Percentiles rank a stretch among this genome's conserved stretches.
These are phyloP conservation scores for Gari tellinella DNA, from an alignment of 2,888 invertebrate genomes.

Conservation along the genomic window DNA sequence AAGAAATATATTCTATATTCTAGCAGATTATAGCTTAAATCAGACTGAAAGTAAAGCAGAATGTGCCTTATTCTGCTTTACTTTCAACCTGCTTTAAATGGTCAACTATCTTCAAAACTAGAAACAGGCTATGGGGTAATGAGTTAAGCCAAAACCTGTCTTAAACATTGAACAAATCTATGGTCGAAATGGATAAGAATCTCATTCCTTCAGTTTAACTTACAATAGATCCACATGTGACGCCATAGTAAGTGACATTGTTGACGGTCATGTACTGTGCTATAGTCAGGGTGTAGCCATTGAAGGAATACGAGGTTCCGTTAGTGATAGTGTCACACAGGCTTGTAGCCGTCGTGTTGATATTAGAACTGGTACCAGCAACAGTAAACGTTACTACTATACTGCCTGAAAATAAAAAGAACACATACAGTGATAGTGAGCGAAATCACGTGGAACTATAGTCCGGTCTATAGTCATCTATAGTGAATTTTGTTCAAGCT, in stretches of 20 bases:
- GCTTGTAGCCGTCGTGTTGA: constrained; percentile 58
- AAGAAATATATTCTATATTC: no score
- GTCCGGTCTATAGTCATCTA: no score
- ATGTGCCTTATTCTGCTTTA: no score
- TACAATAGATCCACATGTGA: constrained; percentile 54
- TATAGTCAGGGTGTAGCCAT: constrained; percentile 48
- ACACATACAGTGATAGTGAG: constrained; percentile 7
- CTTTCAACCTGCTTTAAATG: no score
- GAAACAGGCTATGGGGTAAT: no score
- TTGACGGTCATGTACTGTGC: constrained; percentile 58
- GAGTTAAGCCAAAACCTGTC: no score
- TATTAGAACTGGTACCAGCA: constrained; percentile 46
- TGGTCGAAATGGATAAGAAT: neutral
- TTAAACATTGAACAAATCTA: neutral
- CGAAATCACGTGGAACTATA: neutral
- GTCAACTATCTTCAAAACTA: no score
- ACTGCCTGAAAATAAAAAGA: constrained; percentile 61
- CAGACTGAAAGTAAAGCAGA: no score
- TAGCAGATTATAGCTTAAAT: no score
- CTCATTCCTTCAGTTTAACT: constrained; percentile 9
- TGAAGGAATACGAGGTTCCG: constrained; percentile 47
- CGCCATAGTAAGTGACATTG: constrained; percentile 59
- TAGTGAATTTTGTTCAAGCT: no score
- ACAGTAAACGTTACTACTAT: constrained; percentile 64
- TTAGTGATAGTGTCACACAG: constrained; percentile 56